Percentiles rank a stretch among this genome's conserved stretches.
Conservation (phyloP, 2,888 invertebrate genomes). For the Drosophila hamatofila region DNA sequence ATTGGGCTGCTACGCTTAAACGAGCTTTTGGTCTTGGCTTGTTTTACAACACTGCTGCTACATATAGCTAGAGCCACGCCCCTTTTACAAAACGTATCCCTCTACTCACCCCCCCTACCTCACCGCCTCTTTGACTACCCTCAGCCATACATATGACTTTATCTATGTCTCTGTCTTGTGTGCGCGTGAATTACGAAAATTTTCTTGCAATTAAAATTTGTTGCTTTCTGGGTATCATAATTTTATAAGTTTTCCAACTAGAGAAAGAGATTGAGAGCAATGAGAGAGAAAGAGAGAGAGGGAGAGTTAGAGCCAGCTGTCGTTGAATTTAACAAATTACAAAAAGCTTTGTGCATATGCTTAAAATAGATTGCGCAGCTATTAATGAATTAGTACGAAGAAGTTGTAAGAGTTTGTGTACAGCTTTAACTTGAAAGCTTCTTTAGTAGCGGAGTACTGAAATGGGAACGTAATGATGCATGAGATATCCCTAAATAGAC, state of each 20-base stretch:
- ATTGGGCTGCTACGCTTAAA: conserved; percentile 22
- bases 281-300: not conserved
- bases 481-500: not conserved
- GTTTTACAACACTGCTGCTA: conserved; percentile 6
- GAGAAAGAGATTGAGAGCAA: not conserved
- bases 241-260: conserved; percentile 70
- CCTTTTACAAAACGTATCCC: not conserved
- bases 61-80: conserved; percentile 4
- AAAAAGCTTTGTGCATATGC: conserved; percentile 63
- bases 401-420: conserved; percentile 29
- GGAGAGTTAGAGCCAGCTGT: not conserved
- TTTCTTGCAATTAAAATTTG: conserved; percentile 80
- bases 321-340: conserved; percentile 67
- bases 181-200: conserved; percentile 67
- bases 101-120: not conserved
- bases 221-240: conserved; percentile 78
- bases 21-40: conserved; percentile 22
- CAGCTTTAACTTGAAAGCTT: not conserved
- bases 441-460: not conserved
- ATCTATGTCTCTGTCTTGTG: conserved; percentile 34
- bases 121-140: not conserved
- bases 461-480: not conserved
- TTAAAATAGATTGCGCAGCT: conserved; percentile 38
- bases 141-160: conserved; percentile 18
- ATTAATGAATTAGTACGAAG: conserved; percentile 55